phyloP scores from a whole-genome alignment of 92 coral and sea anemone species.

The Paramuricea clavata region DNA sequence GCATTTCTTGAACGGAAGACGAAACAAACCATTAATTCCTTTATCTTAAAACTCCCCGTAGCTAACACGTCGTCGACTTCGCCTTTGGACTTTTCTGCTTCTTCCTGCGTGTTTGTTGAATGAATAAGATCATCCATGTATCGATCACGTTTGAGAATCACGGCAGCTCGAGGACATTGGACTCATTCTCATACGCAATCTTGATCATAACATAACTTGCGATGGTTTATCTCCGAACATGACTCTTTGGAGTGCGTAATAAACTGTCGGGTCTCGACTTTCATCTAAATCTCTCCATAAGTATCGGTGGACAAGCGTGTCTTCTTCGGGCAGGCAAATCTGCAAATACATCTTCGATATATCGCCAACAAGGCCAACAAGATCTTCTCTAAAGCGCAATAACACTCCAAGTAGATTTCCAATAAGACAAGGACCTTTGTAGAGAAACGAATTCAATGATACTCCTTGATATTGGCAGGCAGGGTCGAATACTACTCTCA shows the following conservation, averaged over 20 bases:
- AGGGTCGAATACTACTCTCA: slow-evolving; percentile 57
- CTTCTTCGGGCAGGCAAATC: slow-evolving; percentile 50
- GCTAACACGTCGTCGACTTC: neutral
- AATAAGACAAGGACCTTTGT: slow-evolving; percentile 57
- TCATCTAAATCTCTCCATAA: neutral
- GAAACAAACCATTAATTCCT: neutral
- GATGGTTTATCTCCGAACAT: slow-evolving; percentile 25
- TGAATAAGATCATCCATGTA: slow-evolving; percentile 59
- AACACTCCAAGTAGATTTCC: slow-evolving; percentile 56
- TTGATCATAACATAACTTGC: slow-evolving; percentile 51
- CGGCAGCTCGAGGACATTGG: neutral
- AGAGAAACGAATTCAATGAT: slow-evolving; percentile 52
- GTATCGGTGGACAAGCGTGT: slow-evolving; percentile 37
- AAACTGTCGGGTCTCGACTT: neutral
- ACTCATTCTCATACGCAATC: slow-evolving; percentile 43
- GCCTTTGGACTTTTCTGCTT: neutral
- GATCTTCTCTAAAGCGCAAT: slow-evolving; percentile 47
- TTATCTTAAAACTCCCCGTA: neutral
- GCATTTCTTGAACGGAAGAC: neutral
- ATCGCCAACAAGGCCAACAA: slow-evolving; percentile 46
- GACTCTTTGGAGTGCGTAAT: slow-evolving; percentile 27
- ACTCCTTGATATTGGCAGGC: slow-evolving; percentile 51
- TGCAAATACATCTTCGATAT: slow-evolving; percentile 63
- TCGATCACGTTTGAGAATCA: neutral
- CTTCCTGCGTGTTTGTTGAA: slow-evolving; percentile 17